Percentiles rank a stretch among this genome's conserved stretches.
Evolutionary conservation across 2,888 invertebrate genomes (phyloP).

Genomic region (Diaphora mendica): DNA sequence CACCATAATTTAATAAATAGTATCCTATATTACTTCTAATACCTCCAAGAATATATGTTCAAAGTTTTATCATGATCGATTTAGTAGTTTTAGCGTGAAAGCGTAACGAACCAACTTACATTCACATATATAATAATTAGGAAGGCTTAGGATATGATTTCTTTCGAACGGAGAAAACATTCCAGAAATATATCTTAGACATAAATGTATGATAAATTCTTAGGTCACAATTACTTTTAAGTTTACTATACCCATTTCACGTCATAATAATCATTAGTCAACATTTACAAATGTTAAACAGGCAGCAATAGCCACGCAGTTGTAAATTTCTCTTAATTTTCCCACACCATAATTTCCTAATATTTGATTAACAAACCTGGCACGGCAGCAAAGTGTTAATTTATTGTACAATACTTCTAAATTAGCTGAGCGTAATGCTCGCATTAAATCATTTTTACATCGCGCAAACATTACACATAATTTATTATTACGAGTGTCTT

Average conservation of each 20-base stretch:
- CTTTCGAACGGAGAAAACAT: no score
- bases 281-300: conserved; percentile 1
- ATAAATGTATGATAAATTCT: no score
- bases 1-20: no score
- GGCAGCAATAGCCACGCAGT: background rate
- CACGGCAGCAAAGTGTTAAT: conserved; percentile 58
- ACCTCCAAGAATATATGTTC: no score
- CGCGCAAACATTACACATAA: conserved; percentile 63
- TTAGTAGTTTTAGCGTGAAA: no score
- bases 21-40: no score
- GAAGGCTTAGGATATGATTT: no score
- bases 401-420: conserved; percentile 65
- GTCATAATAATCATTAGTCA: background rate
- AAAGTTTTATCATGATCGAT: no score
- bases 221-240: background rate
- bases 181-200: no score
- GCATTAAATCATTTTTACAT: conserved; percentile 69
- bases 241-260: background rate
- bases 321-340: conserved; percentile 19
- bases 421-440: conserved; percentile 66
- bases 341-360: conserved; percentile 27
- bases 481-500: conserved; percentile 64
- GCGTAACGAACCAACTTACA: no score
- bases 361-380: conserved; percentile 28
- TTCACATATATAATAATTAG: no score